phyloP scores from a whole-genome alignment of 2,888 invertebrate genomes.

The Nephrotoma guestfalica region DNA sequence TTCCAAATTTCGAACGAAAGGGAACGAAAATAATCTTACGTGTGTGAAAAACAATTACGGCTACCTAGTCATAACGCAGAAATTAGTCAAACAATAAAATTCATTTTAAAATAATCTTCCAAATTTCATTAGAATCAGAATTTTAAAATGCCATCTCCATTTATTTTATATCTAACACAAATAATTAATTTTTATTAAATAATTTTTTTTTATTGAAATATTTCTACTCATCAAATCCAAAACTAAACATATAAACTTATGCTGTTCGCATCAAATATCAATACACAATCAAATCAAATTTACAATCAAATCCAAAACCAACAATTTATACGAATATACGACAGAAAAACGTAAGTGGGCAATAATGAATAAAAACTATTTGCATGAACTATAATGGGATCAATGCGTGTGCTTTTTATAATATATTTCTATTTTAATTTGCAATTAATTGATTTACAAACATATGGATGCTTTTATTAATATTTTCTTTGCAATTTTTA shows the following conservation, averaged over 20 bases:
- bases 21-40: too few species aligned
- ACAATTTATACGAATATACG: not conserved
- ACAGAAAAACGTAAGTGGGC: conserved; percentile 8
- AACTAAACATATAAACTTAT: not conserved
- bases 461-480: not conserved
- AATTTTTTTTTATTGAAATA: not conserved
- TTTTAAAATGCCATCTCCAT: not conserved
- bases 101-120: not conserved
- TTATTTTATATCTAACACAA: not conserved
- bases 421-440: not conserved
- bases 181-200: not conserved
- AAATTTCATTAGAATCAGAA: not conserved
- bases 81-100: not conserved
- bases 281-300: not conserved
- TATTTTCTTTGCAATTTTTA: not conserved
- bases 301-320: not conserved
- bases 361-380: not conserved
- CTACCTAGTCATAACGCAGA: not conserved
- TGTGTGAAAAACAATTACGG: not conserved
- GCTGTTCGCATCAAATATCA: not conserved
- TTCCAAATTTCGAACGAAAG: too few species aligned
- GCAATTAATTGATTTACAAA: not conserved
- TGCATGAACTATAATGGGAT: not conserved
- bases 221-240: not conserved
- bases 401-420: not conserved